Evolutionary conservation across 2,113 vertebrate species (phyloP), one percentile per base, ranked within the genome.

Genomic region (Thermophis baileyi): DNA sequence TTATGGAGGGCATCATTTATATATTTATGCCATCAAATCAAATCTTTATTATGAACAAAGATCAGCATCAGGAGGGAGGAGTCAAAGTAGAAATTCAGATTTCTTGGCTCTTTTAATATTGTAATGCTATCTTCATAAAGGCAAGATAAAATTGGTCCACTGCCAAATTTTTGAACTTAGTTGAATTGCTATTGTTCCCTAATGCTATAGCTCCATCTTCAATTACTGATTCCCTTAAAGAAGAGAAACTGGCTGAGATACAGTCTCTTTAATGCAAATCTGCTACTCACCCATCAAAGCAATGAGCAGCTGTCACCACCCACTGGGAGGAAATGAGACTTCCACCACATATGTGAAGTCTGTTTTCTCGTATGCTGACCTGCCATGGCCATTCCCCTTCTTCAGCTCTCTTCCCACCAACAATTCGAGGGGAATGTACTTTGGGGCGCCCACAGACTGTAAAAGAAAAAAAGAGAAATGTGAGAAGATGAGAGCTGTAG

Each of bases 381-480:
- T 97, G 97, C 98, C 98, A 98, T 1, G 98, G 97, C 98, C 97
- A 98, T 46, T 96, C 95, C 0, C 97, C 96, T 0, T 91, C 92
- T 14, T 90, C 25, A 1, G 96, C 94, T 0, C 95, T 85, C 25
- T 92, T 35, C 11, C 96, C 97, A 0, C 96, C 96, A 18, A 97
- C 96, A 89, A 97, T 97, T 57, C 96, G 95, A 44, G 44, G 14
- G n/a, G 91, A 94, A 40, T 94, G 91, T 92, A 94, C 93, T 54
- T 81, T 87, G 0, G 91, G 96, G 25, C 18, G 96, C 30, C 97
- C 97, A 1, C 96, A 97, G 40, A 25, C 97, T 97, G 89, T 10
- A 51, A 49, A 30, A 44, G 47, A 47, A 74, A 16, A 24, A 35
- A 7, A 88, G 85, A 89, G 35, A 18, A 18, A 10, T 6, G 24